Evolutionary conservation across 2,113 vertebrate species (phyloP).

Genomic region (rabbit (Oryctolagus cuniculus)): mOryCun1.1 NC_091438.1:117832501-117833000

Average conservation of each 20-base stretch:
- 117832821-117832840: conserved; percentile 5
- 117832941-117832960: not conserved
- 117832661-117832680: not conserved
- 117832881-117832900: conserved; percentile 28
- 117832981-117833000: conserved; percentile 51
- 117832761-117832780: not conserved
- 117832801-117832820: conserved; percentile 16
- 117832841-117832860: not conserved
- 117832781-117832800: not conserved
- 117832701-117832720: not conserved
- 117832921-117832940: conserved; percentile 64
- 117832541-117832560: not conserved
- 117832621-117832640: not conserved
- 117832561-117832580: not conserved
- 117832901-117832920: conserved; percentile 51
- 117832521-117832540: not conserved
- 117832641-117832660: not conserved
- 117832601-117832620: conserved; percentile 10
- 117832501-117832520: not conserved
- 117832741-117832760: conserved; percentile 16
- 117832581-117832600: not conserved
- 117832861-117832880: conserved; percentile 48
- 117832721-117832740: conserved; percentile 18
- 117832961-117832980: not conserved
- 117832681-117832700: conserved; percentile 49